phyloP scores from a whole-genome alignment of 2,113 vertebrate species.

The Thunnus maccoyii region DNA sequence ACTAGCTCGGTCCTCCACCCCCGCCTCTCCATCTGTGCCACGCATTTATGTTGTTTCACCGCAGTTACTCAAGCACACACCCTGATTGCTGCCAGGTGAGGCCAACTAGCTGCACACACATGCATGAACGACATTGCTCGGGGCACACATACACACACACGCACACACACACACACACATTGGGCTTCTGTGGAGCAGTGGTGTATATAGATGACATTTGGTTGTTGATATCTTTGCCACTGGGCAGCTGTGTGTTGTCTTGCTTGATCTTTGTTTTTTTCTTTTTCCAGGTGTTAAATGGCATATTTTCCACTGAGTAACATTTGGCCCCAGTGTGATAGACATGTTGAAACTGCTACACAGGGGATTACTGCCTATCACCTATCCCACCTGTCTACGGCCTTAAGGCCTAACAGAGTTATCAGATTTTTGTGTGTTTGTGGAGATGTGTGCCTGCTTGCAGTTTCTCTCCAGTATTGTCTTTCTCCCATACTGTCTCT shows the following conservation, averaged over 20 bases:
- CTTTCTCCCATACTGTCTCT: conserved; percentile 30
- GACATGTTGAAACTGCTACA: conserved; percentile 41
- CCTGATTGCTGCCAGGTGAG: conserved; percentile 76
- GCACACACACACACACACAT: neutral
- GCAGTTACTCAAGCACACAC: conserved; percentile 58
- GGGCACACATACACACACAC: conserved; percentile 4
- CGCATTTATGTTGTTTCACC: conserved; percentile 64
- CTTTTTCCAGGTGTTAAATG: conserved; percentile 59
- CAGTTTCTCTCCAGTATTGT: conserved; percentile 40
- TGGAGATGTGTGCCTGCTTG: conserved; percentile 32
- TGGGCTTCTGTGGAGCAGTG: conserved; percentile 20
- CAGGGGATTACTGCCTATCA: conserved; percentile 28
- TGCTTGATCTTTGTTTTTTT: conserved; percentile 4
- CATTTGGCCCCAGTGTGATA: conserved; percentile 38
- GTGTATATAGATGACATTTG: conserved; percentile 46
- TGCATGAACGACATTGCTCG: neutral
- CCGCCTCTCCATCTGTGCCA: conserved; percentile 73
- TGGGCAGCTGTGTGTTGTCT: conserved; percentile 16
- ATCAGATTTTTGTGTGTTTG: conserved; percentile 33
- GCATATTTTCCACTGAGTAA: conserved; percentile 42
- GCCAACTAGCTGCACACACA: conserved; percentile 17
- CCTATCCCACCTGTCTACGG: neutral
- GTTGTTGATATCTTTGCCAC: conserved; percentile 34
- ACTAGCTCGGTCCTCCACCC: conserved; percentile 61
- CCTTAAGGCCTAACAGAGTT: neutral